phyloP scores from a whole-genome alignment of 2,113 vertebrate species.

The Albula goreensis region DNA sequence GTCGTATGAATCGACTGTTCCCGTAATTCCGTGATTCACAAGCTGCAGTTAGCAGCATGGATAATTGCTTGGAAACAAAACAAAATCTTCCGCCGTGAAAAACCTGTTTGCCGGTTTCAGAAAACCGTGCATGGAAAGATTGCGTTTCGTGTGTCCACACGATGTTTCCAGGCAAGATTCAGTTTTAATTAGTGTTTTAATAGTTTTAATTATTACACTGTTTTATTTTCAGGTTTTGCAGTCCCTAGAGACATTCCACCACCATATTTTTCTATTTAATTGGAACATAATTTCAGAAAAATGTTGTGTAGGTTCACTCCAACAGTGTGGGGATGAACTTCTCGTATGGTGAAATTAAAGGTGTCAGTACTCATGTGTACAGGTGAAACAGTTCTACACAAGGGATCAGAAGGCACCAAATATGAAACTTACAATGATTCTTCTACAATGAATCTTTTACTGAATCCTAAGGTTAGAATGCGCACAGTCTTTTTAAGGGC shows the following conservation, averaged over 20 bases:
- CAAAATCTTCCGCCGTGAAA: background rate
- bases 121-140: background rate
- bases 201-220: background rate
- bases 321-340: no score
- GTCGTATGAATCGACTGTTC: background rate
- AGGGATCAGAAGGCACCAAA: no score
- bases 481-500: no score
- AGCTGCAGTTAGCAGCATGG: background rate
- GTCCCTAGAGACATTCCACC: background rate
- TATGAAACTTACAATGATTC: no score
- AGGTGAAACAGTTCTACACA: no score
- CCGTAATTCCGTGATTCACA: background rate
- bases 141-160: background rate
- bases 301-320: background rate
- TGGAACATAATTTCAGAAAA: background rate
- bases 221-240: no score
- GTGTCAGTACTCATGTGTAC: no score
- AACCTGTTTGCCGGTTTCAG: background rate
- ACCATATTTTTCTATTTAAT: background rate
- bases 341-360: no score
- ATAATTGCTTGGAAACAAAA: no score
- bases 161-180: background rate
- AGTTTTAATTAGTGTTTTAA: background rate
- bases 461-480: no score
- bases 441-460: no score